Evolutionary conservation across 2,113 vertebrate genomes (phyloP).

Genomic region (Scopus umbretta): DNA sequence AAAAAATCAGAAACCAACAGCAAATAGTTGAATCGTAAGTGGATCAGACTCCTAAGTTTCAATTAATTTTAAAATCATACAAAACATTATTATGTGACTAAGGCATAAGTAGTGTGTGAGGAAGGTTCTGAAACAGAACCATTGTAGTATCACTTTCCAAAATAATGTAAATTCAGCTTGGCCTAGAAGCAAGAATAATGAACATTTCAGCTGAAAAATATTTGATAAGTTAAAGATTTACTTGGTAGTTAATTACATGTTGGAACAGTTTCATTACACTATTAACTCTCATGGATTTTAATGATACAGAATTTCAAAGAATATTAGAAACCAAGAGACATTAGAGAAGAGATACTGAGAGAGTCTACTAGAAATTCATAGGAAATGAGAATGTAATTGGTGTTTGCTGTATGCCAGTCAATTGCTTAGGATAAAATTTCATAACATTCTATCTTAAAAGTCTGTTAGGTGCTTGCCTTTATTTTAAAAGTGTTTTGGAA

Average conservation of each 20-base stretch:
- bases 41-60: background rate
- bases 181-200: background rate
- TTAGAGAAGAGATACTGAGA: background rate
- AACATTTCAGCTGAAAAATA: background rate
- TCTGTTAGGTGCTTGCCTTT: background rate
- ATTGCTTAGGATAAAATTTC: background rate
- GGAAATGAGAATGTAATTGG: background rate
- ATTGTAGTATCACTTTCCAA: background rate
- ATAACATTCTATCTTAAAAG: background rate
- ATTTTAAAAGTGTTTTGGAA: background rate
- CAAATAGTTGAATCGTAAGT: background rate
- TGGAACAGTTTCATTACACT: background rate
- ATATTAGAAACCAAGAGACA: background rate
- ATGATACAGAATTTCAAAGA: background rate
- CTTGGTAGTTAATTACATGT: background rate
- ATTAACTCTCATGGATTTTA: background rate
- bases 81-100: background rate
- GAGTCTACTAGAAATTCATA: background rate
- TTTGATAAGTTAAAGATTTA: background rate
- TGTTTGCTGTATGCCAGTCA: background rate
- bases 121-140: background rate
- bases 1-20: background rate
- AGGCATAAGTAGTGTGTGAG: background rate
- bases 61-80: background rate
- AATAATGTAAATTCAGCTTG: background rate